A percentile compares a stretch with the other conserved stretches of the same genome.
phyloP scores from a whole-genome alignment of 2,113 vertebrate species.

The Indri indri region DNA sequence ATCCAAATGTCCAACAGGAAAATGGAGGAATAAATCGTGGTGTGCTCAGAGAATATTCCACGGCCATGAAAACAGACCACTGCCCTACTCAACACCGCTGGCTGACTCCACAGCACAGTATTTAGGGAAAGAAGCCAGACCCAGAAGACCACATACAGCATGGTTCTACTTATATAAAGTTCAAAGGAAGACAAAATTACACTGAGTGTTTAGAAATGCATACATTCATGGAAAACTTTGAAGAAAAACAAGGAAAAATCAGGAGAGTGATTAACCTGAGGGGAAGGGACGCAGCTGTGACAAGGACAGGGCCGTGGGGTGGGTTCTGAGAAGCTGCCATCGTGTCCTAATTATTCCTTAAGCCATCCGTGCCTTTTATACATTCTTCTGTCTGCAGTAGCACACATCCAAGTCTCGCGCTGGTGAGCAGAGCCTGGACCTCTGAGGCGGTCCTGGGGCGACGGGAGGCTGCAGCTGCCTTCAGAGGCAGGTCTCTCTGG shows the following conservation, averaged over 20 bases:
- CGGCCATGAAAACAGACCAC: neutral
- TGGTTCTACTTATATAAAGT: neutral
- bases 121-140: neutral
- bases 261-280: neutral
- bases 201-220: neutral
- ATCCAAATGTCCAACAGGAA: neutral
- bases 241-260: neutral
- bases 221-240: neutral
- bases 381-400: neutral
- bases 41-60: neutral
- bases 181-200: neutral
- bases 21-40: accelerated
- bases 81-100: accelerated
- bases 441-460: too few species aligned
- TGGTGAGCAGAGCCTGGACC: neutral
- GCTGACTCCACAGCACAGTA: accelerated
- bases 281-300: accelerated
- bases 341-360: neutral
- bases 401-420: neutral
- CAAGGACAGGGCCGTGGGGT: neutral
- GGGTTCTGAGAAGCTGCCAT: neutral
- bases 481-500: neutral
- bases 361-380: neutral
- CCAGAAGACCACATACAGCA: accelerated
- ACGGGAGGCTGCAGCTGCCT: accelerated